These are phyloP conservation scores for Strongylocentrotus purpuratus DNA, from an alignment of 35 echinoderm and acorn worm genomes.

Conservation along the genomic window DNA sequence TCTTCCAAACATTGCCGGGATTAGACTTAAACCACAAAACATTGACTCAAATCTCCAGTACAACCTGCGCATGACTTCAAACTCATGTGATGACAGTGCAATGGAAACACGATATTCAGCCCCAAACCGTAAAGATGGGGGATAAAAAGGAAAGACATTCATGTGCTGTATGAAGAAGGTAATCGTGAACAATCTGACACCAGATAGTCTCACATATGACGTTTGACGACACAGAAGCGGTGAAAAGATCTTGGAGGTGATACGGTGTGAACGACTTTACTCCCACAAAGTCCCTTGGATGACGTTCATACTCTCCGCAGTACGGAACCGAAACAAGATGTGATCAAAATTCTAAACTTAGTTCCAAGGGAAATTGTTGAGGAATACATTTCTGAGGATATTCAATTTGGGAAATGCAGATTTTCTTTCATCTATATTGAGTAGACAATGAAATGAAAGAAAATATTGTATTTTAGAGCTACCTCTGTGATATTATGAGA, in stretches of 20 bases:
- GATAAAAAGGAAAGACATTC: background rate
- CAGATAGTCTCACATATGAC: background rate
- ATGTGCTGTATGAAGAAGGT: background rate
- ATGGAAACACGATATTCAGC: background rate
- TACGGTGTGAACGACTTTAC: background rate
- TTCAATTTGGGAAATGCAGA: background rate
- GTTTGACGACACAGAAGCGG: conserved; percentile 1
- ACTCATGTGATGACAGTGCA: background rate
- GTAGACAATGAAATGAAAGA: background rate
- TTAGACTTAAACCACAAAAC: background rate
- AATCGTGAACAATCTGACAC: no score
- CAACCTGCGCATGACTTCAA: background rate
- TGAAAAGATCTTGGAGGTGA: background rate
- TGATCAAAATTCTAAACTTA: background rate
- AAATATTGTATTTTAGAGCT: background rate
- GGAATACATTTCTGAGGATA: background rate
- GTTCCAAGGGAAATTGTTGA: background rate
- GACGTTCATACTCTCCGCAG: background rate
- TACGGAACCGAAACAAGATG: background rate
- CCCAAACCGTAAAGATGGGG: background rate
- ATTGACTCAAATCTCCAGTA: background rate
- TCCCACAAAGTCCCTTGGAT: background rate
- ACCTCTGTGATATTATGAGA: background rate
- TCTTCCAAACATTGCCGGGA: background rate
- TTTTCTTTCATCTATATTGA: background rate